These are phyloP conservation scores for Macrotis lagotis DNA, from an alignment of 2,113 vertebrate species.

Conservation along the genomic window DNA sequence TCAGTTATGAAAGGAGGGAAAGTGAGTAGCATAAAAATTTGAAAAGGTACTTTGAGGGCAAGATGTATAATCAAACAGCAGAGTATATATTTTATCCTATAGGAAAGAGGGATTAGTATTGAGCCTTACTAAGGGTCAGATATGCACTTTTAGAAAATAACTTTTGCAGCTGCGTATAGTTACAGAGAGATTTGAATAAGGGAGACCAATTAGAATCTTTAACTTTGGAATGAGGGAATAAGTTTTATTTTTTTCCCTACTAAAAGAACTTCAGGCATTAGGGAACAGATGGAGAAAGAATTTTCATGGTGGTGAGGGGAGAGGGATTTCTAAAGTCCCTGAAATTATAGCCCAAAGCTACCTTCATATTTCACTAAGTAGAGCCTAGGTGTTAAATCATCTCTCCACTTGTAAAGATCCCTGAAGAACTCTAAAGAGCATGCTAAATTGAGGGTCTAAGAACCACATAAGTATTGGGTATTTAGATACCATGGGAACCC, in stretches of 20 bases:
- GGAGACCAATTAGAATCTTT: neutral
- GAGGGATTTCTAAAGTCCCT: neutral
- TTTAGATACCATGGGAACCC: neutral
- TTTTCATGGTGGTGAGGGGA: neutral
- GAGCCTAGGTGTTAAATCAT: neutral
- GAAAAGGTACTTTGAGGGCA: neutral
- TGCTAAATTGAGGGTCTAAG: neutral
- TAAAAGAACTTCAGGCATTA: neutral
- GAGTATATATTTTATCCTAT: neutral
- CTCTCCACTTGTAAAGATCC: neutral
- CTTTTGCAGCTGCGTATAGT: neutral
- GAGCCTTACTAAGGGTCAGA: neutral
- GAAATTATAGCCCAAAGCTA: neutral
- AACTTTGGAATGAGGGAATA: neutral
- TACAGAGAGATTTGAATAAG: neutral
- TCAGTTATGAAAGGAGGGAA: neutral
- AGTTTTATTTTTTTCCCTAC: neutral
- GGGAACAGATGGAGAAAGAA: neutral
- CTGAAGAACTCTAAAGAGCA: neutral
- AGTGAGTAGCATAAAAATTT: neutral
- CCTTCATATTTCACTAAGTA: neutral
- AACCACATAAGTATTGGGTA: neutral
- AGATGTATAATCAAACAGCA: neutral
- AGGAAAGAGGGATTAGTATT: neutral
- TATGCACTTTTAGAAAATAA: neutral